phyloP scores from a whole-genome alignment of 2,888 invertebrate genomes.

The Drosophila setosimentum region DNA sequence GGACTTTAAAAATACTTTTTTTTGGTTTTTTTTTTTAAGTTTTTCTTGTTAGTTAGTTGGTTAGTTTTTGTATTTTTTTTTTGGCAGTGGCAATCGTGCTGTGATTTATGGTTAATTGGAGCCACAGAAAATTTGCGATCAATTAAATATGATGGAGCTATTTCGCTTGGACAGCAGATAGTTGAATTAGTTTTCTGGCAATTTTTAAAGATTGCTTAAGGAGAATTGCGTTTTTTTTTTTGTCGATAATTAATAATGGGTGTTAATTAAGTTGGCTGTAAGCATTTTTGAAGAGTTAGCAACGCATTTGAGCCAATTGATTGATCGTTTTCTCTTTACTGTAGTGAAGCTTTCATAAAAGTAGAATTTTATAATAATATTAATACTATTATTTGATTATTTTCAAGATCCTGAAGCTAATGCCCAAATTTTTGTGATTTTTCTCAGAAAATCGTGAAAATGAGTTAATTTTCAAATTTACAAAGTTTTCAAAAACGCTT shows the following conservation, averaged over 20 bases:
- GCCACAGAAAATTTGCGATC: conserved; percentile 15
- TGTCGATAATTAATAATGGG: background rate
- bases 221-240: conserved; percentile 4
- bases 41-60: conserved; percentile 24
- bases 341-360: too few relatives aligned
- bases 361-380: too few relatives aligned
- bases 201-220: conserved; percentile 11
- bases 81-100: conserved; percentile 45
- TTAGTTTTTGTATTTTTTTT: conserved; percentile 13
- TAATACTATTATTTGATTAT: too few relatives aligned
- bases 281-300: background rate
- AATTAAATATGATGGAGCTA: conserved; percentile 17
- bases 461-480: background rate
- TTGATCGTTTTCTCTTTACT: background rate
- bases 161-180: conserved; percentile 15
- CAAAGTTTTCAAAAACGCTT: background rate
- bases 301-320: background rate
- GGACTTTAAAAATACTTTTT: conserved; percentile 28
- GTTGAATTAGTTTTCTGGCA: conserved; percentile 22
- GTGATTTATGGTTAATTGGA: conserved; percentile 56
- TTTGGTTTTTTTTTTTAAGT: conserved; percentile 13
- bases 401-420: background rate
- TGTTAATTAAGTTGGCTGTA: background rate
- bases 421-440: background rate
- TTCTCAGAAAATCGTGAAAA: background rate